Conservation (phyloP, 1,140 invertebrate genomes). For the Macrobrachium rosenbergii region DNA sequence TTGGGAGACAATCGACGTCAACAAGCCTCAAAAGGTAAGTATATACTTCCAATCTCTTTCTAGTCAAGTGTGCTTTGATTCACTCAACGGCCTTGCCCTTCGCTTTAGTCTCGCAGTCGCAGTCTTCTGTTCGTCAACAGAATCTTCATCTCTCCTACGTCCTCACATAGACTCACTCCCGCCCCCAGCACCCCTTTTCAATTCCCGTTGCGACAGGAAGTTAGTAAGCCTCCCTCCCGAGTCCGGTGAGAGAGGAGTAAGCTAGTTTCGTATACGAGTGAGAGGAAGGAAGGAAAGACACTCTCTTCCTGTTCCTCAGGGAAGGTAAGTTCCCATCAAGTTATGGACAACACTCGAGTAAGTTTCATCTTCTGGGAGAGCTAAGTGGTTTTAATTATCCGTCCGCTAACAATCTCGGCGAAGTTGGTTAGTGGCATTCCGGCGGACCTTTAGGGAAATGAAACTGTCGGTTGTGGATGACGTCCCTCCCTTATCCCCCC, state of each 20-base stretch:
- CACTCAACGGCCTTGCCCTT: too few relatives aligned
- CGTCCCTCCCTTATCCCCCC: too few relatives aligned
- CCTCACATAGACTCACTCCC: too few relatives aligned
- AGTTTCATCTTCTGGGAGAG: slow-evolving; percentile 12
- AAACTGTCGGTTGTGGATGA: not conserved
- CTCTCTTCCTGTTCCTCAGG: not conserved
- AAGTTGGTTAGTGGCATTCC: slow-evolving; percentile 11
- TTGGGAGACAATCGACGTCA: slow-evolving; percentile 48
- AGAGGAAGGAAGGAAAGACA: too few relatives aligned
- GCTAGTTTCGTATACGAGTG: too few relatives aligned
- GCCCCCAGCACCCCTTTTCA: too few relatives aligned
- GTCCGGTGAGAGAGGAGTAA: too few relatives aligned
- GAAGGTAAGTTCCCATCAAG: not conserved
- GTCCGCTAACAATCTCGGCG: slow-evolving; percentile 8
- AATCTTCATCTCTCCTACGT: not conserved
- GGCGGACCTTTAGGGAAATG: not conserved
- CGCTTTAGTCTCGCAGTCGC: not conserved
- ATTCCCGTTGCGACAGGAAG: too few relatives aligned
- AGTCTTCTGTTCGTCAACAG: not conserved
- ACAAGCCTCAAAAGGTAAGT: slow-evolving; percentile 54
- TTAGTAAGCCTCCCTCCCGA: too few relatives aligned
- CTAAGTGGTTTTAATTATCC: slow-evolving; percentile 40
- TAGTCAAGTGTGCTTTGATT: not conserved
- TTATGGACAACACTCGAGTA: not conserved
- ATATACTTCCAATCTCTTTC: not conserved